Evolutionary conservation across 2,888 invertebrate genomes (phyloP).

Genomic region (Conops quadrifasciatus): DNA sequence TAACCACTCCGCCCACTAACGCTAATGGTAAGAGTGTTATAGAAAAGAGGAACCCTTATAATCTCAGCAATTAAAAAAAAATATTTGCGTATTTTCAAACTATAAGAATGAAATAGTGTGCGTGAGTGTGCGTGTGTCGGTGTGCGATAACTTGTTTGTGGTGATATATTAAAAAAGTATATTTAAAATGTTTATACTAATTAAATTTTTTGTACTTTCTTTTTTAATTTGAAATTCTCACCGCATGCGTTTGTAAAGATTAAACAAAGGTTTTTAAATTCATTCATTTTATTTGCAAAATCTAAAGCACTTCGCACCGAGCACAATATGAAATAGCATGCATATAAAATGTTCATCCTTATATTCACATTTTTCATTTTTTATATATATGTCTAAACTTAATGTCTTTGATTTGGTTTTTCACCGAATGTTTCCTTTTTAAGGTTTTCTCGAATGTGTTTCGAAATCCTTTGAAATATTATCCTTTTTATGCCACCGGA

Average conservation of each 20-base stretch:
- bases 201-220: neutral
- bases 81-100: neutral
- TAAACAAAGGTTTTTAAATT: neutral
- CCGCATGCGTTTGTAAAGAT: conserved; percentile 11
- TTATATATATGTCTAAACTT: neutral
- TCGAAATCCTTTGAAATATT: neutral
- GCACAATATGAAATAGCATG: conserved; percentile 14
- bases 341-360: neutral
- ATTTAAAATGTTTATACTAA: no score
- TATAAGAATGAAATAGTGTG: neutral
- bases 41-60: no score
- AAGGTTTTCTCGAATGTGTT: neutral
- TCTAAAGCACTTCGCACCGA: conserved; percentile 26
- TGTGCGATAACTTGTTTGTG: neutral
- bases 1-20: no score
- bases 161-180: neutral
- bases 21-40: no score
- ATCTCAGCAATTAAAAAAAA: neutral
- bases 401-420: no score
- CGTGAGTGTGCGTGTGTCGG: conserved; percentile 7
- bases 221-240: neutral
- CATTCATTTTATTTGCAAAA: neutral
- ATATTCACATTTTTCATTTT: neutral
- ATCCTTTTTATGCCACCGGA: neutral
- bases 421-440: no score